Conservation (phyloP, 2,888 invertebrate genomes). For the Cheilosia pagana region DNA sequence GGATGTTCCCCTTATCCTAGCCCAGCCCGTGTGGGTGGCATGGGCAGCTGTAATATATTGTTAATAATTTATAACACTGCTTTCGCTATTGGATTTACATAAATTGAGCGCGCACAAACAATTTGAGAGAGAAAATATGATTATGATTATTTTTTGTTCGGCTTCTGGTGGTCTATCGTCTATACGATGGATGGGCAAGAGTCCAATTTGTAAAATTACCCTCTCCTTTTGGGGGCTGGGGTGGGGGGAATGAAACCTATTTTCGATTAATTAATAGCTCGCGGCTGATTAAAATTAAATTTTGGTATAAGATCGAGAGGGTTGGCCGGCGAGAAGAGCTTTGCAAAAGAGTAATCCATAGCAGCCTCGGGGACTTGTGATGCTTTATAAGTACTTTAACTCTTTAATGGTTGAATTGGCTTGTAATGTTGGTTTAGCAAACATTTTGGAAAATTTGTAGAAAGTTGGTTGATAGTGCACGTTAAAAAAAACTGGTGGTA, state of each 20-base stretch:
- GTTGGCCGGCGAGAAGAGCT: background rate
- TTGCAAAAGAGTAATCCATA: background rate
- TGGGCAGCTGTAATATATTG: slow-evolving; percentile 54
- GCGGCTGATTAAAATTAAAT: slow-evolving; percentile 52
- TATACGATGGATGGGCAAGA: background rate
- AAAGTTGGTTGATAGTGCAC: no score
- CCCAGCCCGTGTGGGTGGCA: background rate
- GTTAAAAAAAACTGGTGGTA: no score
- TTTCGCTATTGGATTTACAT: slow-evolving; percentile 73
- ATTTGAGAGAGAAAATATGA: slow-evolving; percentile 36
- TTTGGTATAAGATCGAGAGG: slow-evolving; percentile 35
- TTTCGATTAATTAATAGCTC: slow-evolving; percentile 65
- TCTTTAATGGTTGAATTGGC: background rate
- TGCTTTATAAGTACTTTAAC: background rate
- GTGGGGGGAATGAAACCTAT: slow-evolving; percentile 11
- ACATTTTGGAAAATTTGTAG: no score
- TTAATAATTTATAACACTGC: slow-evolving; percentile 69
- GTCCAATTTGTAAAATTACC: slow-evolving; percentile 46
- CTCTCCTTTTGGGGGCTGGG: background rate
- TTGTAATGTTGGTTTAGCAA: no score
- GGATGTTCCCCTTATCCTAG: no score
- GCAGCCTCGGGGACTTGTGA: background rate
- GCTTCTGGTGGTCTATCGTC: background rate
- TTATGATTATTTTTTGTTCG: slow-evolving; percentile 16
- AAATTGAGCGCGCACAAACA: slow-evolving; percentile 56